A percentile compares a stretch with the other conserved stretches of the same genome.
phyloP scores from a whole-genome alignment of 2,888 invertebrate species.

The Ornithoptera alexandrae region DNA sequence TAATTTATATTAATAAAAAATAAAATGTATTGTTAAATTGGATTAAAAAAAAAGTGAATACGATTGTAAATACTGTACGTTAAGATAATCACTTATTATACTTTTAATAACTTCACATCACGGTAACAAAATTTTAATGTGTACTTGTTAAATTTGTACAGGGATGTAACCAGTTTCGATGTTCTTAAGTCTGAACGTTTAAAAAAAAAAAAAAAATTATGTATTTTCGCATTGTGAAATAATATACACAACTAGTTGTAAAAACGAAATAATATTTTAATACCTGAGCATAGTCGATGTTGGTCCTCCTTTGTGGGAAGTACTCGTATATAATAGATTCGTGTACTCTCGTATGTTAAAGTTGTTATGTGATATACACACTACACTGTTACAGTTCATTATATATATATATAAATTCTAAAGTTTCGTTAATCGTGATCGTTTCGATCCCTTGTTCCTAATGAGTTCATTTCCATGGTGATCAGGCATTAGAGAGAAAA shows the following conservation, averaged over 20 bases:
- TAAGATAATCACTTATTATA: slow-evolving; percentile 22
- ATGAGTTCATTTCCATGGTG: slow-evolving; percentile 59
- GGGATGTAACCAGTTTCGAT: slow-evolving; percentile 71
- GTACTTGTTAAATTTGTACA: slow-evolving; percentile 77
- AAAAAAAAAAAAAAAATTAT: slow-evolving; percentile 42
- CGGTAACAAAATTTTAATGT: slow-evolving; percentile 74
- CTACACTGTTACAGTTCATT: slow-evolving; percentile 64
- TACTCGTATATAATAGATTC: slow-evolving; percentile 40
- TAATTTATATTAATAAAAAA: slow-evolving; percentile 21
- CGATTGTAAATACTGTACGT: slow-evolving; percentile 30
- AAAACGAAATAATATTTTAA: slow-evolving; percentile 75
- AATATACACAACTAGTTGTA: slow-evolving; percentile 73
- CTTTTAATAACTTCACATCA: slow-evolving; percentile 67
- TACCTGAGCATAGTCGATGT: slow-evolving; percentile 71
- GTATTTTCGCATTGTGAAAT: slow-evolving; percentile 79
- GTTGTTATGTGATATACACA: slow-evolving; percentile 70
- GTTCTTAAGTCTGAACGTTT: slow-evolving; percentile 78
- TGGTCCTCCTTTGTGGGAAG: slow-evolving; percentile 62
- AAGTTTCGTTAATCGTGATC: slow-evolving; percentile 54
- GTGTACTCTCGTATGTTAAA: slow-evolving; percentile 69
- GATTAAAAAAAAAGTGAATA: slow-evolving; percentile 32
- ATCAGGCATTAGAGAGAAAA: slow-evolving; percentile 62
- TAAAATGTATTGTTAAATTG: slow-evolving; percentile 27
- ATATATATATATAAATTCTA: slow-evolving; percentile 57
- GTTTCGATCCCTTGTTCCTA: slow-evolving; percentile 72